These are phyloP conservation scores for Catocala fraxini DNA, from an alignment of 2,888 invertebrate species.

Conservation along the genomic window DNA sequence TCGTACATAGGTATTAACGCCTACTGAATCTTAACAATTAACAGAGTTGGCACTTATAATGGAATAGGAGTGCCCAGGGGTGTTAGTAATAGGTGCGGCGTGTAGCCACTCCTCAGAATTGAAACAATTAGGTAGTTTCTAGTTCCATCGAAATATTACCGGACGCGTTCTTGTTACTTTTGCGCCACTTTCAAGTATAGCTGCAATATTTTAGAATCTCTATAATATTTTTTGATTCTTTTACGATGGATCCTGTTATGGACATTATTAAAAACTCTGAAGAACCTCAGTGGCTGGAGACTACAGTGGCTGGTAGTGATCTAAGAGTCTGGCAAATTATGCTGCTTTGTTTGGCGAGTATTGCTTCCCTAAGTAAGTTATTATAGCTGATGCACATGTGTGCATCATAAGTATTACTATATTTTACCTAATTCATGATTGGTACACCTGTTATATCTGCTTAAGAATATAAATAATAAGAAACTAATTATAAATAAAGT, in stretches of 20 bases:
- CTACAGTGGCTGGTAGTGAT: slow-evolving; percentile 89
- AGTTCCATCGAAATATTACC: slow-evolving; percentile 60
- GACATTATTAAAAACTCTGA: slow-evolving; percentile 78
- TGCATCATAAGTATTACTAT: too few relatives aligned
- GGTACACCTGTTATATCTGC: too few relatives aligned
- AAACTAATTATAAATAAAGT: too few relatives aligned
- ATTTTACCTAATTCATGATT: too few relatives aligned
- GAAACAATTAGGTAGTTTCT: slow-evolving; percentile 79
- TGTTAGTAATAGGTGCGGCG: slow-evolving; percentile 77
- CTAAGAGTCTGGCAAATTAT: slow-evolving; percentile 95
- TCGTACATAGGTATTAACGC: too few relatives aligned
- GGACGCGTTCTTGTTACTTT: slow-evolving; percentile 50
- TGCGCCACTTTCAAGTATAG: slow-evolving; percentile 13
- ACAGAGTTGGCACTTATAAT: slow-evolving; percentile 22
- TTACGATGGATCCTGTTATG: slow-evolving; percentile 75
- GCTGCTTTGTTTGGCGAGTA: slow-evolving; percentile 90
- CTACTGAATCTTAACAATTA: slow-evolving; percentile 9
- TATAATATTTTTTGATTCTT: background rate
- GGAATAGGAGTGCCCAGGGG: slow-evolving; percentile 68
- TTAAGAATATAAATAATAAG: too few relatives aligned
- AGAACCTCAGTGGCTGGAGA: slow-evolving; percentile 92
- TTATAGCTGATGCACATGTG: background rate
- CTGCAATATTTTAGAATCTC: background rate
- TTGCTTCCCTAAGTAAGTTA: slow-evolving; percentile 89
- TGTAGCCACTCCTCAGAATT: slow-evolving; percentile 78